Evolutionary conservation across 2,888 invertebrate species (phyloP).

Genomic region (Latrodectus hesperus): DNA sequence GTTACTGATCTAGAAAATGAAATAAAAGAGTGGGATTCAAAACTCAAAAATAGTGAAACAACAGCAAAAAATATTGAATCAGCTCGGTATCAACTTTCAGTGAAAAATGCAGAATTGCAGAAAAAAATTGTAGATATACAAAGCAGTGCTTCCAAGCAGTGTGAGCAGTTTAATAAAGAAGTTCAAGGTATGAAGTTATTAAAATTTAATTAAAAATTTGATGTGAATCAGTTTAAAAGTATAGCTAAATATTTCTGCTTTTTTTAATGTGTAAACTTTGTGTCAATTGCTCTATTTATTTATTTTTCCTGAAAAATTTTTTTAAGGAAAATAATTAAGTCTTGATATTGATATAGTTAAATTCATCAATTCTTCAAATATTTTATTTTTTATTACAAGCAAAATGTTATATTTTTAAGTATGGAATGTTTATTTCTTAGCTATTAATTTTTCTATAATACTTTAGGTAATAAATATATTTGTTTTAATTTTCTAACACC

Average conservation of each 20-base stretch:
- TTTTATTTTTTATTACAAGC: too few relatives aligned
- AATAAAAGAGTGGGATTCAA: slow-evolving; percentile 77
- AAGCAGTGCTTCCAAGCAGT: slow-evolving; percentile 63
- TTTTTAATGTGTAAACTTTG: too few relatives aligned
- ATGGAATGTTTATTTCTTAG: background rate
- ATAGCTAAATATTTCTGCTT: too few relatives aligned
- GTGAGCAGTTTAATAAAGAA: slow-evolving; percentile 61
- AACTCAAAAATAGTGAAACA: slow-evolving; percentile 73
- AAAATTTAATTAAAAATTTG: background rate
- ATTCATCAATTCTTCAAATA: too few relatives aligned
- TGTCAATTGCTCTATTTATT: too few relatives aligned
- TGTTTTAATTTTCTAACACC: background rate
- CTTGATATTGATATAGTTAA: too few relatives aligned
- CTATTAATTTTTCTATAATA: background rate
- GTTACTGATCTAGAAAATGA: slow-evolving; percentile 76
- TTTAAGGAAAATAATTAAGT: too few relatives aligned
- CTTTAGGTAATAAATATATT: background rate
- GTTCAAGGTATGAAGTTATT: slow-evolving; percentile 80
- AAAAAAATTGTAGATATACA: slow-evolving; percentile 78
- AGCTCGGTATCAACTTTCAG: slow-evolving; percentile 73
- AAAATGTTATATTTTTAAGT: background rate
- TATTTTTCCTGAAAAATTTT: too few relatives aligned
- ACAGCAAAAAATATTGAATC: slow-evolving; percentile 72
- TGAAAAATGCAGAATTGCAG: slow-evolving; percentile 74
- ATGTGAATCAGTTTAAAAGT: too few relatives aligned